phyloP scores from a whole-genome alignment of 2,888 invertebrate species.

The Parnassius glacialis region DNA sequence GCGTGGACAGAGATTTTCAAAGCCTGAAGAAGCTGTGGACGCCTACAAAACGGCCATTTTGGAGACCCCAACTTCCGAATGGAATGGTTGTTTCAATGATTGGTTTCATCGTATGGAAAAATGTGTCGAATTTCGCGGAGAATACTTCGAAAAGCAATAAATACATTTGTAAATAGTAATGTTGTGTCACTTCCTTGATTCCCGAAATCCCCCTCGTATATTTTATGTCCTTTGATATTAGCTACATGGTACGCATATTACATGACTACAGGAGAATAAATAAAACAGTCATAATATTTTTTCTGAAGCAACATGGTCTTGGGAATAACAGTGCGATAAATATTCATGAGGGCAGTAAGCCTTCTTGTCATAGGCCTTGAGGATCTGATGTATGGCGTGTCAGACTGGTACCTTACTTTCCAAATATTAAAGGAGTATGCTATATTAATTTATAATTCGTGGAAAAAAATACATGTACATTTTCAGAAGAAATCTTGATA shows the following conservation, averaged over 20 bases:
- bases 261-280: slow-evolving; percentile 36
- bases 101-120: too few species aligned
- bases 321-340: slow-evolving; percentile 65
- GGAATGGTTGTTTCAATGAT: too few species aligned
- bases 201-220: too few species aligned
- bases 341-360: slow-evolving; percentile 73
- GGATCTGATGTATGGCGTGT: slow-evolving; percentile 70
- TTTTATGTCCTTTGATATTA: background rate
- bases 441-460: slow-evolving; percentile 12
- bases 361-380: slow-evolving; percentile 71
- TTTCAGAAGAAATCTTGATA: background rate
- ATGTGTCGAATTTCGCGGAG: too few species aligned
- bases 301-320: slow-evolving; percentile 45
- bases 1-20: too few species aligned
- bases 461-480: slow-evolving; percentile 5
- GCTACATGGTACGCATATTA: too few species aligned
- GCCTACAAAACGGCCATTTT: too few species aligned
- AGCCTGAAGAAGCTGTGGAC: too few species aligned
- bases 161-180: too few species aligned
- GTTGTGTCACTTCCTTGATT: too few species aligned
- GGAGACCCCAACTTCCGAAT: too few species aligned
- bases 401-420: slow-evolving; percentile 49
- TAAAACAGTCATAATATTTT: slow-evolving; percentile 49
- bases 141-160: too few species aligned
- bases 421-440: slow-evolving; percentile 34